Evolutionary conservation across 2,888 invertebrate species (phyloP).

Genomic region (Diarsia dahlii): DNA sequence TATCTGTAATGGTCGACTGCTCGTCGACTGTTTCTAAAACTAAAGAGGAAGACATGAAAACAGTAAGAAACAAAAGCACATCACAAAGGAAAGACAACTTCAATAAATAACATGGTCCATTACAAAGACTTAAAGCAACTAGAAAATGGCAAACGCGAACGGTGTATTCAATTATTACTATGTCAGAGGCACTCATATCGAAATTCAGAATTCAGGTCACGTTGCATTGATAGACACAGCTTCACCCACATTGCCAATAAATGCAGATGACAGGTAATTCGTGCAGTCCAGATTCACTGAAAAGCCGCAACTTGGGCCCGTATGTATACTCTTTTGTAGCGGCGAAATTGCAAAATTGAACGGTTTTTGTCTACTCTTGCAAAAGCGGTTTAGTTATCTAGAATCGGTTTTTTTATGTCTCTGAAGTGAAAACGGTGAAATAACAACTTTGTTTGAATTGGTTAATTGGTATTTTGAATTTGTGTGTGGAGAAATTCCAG

Average conservation of each 20-base stretch:
- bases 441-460: conserved; percentile 38
- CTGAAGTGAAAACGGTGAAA: conserved; percentile 3
- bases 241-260: conserved; percentile 54
- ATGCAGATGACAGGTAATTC: conserved; percentile 67
- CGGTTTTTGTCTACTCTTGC: conserved; percentile 12
- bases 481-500: conserved; percentile 8
- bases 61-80: conserved; percentile 15
- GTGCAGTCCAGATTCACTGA: conserved; percentile 33
- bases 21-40: conserved; percentile 2
- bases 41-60: conserved; percentile 3
- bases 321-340: conserved; percentile 22
- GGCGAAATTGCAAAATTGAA: conserved; percentile 44
- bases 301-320: conserved; percentile 24
- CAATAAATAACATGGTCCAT: conserved; percentile 19
- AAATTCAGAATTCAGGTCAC: conserved; percentile 56
- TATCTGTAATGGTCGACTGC: background rate
- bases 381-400: conserved; percentile 18
- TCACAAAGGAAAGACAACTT: background rate
- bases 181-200: conserved; percentile 52
- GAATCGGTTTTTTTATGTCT: conserved; percentile 13
- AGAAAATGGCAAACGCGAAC: conserved; percentile 20
- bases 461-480: conserved; percentile 45
- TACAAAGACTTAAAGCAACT: conserved; percentile 6
- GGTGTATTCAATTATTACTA: conserved; percentile 51
- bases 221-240: conserved; percentile 42